Conservation (phyloP, 1,140 invertebrate species). For the Drosophila takahashii region DNA sequence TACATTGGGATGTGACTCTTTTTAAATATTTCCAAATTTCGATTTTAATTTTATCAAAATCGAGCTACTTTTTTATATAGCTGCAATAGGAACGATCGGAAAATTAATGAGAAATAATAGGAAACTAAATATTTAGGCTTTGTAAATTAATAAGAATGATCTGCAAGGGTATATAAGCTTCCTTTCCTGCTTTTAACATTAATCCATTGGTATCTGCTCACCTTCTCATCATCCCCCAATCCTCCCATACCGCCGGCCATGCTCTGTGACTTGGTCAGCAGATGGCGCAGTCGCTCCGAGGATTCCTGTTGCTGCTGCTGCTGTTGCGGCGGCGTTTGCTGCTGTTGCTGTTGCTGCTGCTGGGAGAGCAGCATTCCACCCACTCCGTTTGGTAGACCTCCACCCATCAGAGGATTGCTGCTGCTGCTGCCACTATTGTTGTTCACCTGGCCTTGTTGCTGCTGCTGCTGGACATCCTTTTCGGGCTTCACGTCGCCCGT, state of each 20-base stretch:
- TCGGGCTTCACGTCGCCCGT: constrained; percentile 65
- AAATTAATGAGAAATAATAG: too few relatives aligned
- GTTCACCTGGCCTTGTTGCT: constrained; percentile 60
- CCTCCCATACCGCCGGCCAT: constrained; percentile 59
- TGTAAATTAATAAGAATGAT: too few relatives aligned
- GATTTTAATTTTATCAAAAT: too few relatives aligned
- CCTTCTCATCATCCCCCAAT: constrained; percentile 85
- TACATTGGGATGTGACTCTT: too few relatives aligned
- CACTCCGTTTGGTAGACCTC: constrained; percentile 58
- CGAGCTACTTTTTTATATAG: too few relatives aligned
- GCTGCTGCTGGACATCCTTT: constrained; percentile 63
- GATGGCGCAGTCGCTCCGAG: constrained; percentile 88
- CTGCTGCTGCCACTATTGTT: constrained; percentile 47
- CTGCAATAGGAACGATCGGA: too few relatives aligned
- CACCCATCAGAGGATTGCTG: constrained; percentile 42
- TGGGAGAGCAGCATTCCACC: constrained; percentile 51
- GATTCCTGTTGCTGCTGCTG: constrained; percentile 61
- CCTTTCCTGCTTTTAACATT: too few relatives aligned
- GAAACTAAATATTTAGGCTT: too few relatives aligned
- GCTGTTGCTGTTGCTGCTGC: constrained; percentile 45
- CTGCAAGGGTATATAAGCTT: too few relatives aligned
- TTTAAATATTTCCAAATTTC: too few relatives aligned
- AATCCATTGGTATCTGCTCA: constrained; percentile 37
- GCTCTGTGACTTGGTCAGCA: constrained; percentile 86
- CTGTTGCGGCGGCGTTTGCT: constrained; percentile 30